Evolutionary conservation across 2,888 invertebrate species (phyloP).

Genomic region (Antitype chi): DNA sequence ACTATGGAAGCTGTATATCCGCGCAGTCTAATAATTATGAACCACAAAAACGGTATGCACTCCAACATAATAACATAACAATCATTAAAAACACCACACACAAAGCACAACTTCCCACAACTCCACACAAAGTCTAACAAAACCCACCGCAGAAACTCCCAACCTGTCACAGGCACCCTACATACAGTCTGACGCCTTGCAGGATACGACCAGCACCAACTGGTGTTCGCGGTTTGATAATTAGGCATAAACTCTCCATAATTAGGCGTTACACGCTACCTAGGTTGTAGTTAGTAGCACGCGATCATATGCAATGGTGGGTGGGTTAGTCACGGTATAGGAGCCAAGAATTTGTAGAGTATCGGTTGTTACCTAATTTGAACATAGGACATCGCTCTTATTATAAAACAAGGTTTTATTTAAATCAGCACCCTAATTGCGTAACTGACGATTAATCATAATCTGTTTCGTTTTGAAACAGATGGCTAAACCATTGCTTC

Average conservation of each 20-base stretch:
- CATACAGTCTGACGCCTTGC: background rate
- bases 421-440: too few species aligned
- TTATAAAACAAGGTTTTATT: too few species aligned
- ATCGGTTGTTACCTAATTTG: background rate
- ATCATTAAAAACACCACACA: background rate
- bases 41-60: background rate
- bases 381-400: too few species aligned
- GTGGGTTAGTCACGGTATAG: background rate
- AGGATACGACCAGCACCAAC: constrained; percentile 3
- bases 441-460: too few species aligned
- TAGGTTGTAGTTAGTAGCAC: constrained; percentile 2
- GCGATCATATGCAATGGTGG: background rate
- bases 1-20: too few species aligned
- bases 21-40: background rate
- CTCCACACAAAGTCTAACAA: background rate
- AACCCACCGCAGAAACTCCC: background rate
- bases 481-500: too few species aligned
- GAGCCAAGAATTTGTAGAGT: background rate
- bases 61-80: background rate
- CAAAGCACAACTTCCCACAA: background rate
- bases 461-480: too few species aligned
- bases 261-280: background rate
- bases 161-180: background rate
- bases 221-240: constrained; percentile 16
- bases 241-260: background rate